Base-by-base conservation (phyloP, 2,888 invertebrate genomes). In the Drosophila parthenogenetica region DNA sequence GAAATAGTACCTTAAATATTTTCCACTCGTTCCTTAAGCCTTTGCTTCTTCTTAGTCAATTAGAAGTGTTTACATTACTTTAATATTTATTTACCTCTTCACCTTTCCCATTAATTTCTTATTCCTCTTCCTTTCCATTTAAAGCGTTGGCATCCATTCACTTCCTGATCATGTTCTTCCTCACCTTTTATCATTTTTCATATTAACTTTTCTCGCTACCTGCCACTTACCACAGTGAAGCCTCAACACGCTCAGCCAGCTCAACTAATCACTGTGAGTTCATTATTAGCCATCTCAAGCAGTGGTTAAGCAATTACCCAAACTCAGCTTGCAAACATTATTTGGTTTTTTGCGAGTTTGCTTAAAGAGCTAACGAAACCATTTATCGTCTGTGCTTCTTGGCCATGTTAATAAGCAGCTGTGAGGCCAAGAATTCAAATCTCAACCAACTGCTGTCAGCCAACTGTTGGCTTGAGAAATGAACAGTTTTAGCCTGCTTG, bases 341-440 rank as follows among this genome's bases (percentile, higher is more conserved):
- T 61, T 45, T 29, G 69, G 14, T 8, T 62, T 62, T 69, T 50
- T 25, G 54, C 49, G 35, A 59, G 40, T 55, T 50, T 17, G 51
- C 46, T 42, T 43, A 48, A 37, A 37, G 19, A 64, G 58, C 59
- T 63, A 67, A 57, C 67, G 59, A 68, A 57, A 77, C 46, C 82
- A 69, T 75, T 85, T 79, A 72, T 43, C 72, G 64, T 66, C 73
- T 64, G 25, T 48, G 40, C 48, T 50, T 63, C 59, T 70, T 72
- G 88, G 70, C 82, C 86, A 88, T 59, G 77, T 74, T 83, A 88
- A 88, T 69, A 77, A 67, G 86, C 80, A 65, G 78, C 55, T 78
- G 74, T 42, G 19, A 50, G 75, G 75, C 25, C 25, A 43, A 65
- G 73, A 73, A 49, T 42, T 45, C 32, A 58, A 13, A 66, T 13